Conservation (phyloP, 2,797 vertebrate species). For the Columba guinea region DNA sequence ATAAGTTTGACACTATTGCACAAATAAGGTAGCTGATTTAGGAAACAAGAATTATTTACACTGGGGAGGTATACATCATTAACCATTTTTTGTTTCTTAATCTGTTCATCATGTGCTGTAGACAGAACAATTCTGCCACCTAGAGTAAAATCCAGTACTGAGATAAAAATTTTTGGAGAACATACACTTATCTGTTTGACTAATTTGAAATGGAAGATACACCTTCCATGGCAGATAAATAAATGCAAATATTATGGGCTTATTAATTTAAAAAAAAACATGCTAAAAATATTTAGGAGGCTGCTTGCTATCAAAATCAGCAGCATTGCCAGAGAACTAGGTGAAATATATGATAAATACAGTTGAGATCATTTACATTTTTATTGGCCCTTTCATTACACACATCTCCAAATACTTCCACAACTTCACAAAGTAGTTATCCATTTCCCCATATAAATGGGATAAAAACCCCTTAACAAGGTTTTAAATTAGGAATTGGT, state of each 20-base stretch:
- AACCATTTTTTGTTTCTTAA: conserved; percentile 56
- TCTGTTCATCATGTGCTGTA: not conserved
- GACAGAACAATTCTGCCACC: conserved; percentile 71
- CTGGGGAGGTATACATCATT: conserved; percentile 47
- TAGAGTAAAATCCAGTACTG: conserved; percentile 28
- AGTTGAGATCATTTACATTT: conserved; percentile 17
- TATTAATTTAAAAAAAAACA: not conserved
- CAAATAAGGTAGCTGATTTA: conserved; percentile 70
- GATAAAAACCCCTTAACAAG: not conserved
- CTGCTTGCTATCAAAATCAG: conserved; percentile 2
- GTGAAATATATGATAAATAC: conserved; percentile 9
- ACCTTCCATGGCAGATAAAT: not conserved
- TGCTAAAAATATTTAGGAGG: not conserved
- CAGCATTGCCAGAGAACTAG: not conserved
- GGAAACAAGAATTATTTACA: conserved; percentile 58
- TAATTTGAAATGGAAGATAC: not conserved
- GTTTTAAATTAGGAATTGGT: not conserved
- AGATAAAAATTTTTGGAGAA: not conserved
- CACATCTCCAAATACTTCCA: not conserved
- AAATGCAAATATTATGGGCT: conserved; percentile 13
- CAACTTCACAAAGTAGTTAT: not conserved
- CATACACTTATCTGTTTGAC: not conserved
- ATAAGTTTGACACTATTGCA: conserved; percentile 63
- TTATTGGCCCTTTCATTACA: not conserved
- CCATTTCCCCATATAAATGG: not conserved